Percentiles rank a stretch among this genome's conserved stretches.
These are phyloP conservation scores for Nysson spinosus DNA, from an alignment of 2,888 invertebrate species.

Conservation along the genomic window DNA sequence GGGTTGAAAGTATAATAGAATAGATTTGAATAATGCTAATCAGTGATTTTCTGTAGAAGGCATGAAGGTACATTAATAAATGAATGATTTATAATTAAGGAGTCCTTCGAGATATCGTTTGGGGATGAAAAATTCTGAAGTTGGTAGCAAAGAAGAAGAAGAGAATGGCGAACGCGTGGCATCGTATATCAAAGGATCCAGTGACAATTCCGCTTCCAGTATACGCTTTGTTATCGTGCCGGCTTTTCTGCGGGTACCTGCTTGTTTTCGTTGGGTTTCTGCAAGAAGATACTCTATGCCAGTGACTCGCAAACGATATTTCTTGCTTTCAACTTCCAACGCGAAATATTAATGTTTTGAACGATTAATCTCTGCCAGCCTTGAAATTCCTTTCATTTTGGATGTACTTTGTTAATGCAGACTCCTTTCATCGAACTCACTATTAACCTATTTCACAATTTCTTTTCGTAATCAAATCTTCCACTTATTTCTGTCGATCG, in stretches of 20 bases:
- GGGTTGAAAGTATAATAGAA: no score
- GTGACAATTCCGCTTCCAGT: conserved; percentile 31
- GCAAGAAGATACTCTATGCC: conserved; percentile 23
- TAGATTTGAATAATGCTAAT: no score
- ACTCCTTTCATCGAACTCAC: no score
- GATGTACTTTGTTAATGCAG: not conserved
- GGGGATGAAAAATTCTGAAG: no score
- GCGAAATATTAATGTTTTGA: not conserved
- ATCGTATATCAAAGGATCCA: conserved; percentile 40
- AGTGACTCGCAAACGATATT: not conserved
- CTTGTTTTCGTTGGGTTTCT: conserved; percentile 20
- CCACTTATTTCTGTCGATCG: no score
- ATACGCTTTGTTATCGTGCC: conserved; percentile 41
- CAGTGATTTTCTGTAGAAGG: no score
- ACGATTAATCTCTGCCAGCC: not conserved
- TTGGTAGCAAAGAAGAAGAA: no score
- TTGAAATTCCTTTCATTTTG: not conserved
- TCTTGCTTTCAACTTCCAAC: not conserved
- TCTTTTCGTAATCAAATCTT: no score
- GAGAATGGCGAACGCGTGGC: conserved; percentile 11
- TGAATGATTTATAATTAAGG: no score
- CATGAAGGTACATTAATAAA: no score
- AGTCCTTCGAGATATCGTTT: no score
- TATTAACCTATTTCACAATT: no score
- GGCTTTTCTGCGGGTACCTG: conserved; percentile 28